A percentile compares a stretch with the other conserved stretches of the same genome.
phyloP scores from a whole-genome alignment of 2,113 vertebrate species.

The Collichthys lucidus region DNA sequence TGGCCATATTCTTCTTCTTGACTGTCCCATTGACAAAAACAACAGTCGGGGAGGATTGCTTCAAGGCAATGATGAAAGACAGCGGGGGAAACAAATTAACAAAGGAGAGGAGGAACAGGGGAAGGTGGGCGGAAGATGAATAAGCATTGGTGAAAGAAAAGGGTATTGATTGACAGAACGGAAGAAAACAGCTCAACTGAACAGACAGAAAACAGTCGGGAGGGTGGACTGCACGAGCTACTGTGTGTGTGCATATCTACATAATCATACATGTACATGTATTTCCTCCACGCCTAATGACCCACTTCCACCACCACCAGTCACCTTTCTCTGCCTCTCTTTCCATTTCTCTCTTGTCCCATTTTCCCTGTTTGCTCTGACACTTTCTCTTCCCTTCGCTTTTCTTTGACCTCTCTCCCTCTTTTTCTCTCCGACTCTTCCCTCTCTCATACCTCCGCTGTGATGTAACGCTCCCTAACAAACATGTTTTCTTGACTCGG shows the following conservation, averaged over 20 bases:
- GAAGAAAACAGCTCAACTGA: constrained; percentile 30
- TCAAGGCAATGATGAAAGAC: constrained; percentile 28
- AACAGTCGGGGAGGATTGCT: not conserved
- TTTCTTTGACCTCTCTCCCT: constrained; percentile 23
- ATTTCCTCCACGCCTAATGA: constrained; percentile 3
- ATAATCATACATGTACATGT: not conserved
- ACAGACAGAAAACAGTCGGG: not conserved
- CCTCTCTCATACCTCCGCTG: constrained; percentile 54
- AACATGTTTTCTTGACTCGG: constrained; percentile 82
- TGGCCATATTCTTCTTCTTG: constrained; percentile 38
- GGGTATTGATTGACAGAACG: constrained; percentile 30
- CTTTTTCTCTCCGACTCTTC: not conserved
- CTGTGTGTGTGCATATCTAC: not conserved
- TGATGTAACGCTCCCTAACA: constrained; percentile 64
- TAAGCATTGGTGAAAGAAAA: not conserved
- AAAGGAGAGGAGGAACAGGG: not conserved
- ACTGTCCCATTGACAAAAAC: constrained; percentile 53
- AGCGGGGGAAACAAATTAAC: constrained; percentile 21
- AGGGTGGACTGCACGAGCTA: not conserved
- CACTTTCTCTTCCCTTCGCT: constrained; percentile 14
- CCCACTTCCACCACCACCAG: not conserved
- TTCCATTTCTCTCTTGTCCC: constrained; percentile 4
- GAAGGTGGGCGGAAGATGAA: not conserved
- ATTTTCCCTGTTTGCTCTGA: constrained; percentile 20
- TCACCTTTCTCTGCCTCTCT: constrained; percentile 13